These are phyloP conservation scores for Tychaedon coryphoeus DNA, from an alignment of 2,113 vertebrate species.

Conservation along the genomic window DNA sequence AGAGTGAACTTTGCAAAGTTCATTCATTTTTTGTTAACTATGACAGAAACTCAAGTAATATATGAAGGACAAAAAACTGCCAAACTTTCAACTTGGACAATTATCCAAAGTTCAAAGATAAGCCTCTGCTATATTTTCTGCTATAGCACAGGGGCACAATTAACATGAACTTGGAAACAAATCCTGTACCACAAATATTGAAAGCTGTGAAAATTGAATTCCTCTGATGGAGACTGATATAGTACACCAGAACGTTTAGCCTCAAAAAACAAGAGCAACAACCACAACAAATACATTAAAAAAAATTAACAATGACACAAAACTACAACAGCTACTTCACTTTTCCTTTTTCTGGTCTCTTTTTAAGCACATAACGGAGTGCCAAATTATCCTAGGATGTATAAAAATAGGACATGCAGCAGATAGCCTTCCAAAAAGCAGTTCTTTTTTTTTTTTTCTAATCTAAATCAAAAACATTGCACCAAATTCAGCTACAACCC, in stretches of 20 bases:
- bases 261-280: background rate
- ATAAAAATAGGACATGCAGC: background rate
- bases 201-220: background rate
- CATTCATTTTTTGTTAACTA: background rate
- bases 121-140: background rate
- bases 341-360: background rate
- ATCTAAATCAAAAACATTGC: background rate
- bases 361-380: background rate
- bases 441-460: background rate
- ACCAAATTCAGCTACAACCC: background rate
- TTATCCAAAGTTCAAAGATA: background rate
- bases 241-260: background rate
- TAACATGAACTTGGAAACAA: background rate
- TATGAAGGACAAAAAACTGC: background rate
- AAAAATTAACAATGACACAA: background rate
- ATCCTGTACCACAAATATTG: background rate
- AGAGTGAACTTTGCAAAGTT: background rate
- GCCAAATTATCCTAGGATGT: background rate
- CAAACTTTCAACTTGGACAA: background rate
- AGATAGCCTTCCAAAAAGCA: background rate
- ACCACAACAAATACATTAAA: background rate
- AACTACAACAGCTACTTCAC: background rate
- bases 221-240: accelerated
- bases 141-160: background rate
- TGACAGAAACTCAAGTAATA: background rate